Base-by-base conservation (phyloP, 2,797 vertebrate genomes). In the Hybognathus amarus region DNA sequence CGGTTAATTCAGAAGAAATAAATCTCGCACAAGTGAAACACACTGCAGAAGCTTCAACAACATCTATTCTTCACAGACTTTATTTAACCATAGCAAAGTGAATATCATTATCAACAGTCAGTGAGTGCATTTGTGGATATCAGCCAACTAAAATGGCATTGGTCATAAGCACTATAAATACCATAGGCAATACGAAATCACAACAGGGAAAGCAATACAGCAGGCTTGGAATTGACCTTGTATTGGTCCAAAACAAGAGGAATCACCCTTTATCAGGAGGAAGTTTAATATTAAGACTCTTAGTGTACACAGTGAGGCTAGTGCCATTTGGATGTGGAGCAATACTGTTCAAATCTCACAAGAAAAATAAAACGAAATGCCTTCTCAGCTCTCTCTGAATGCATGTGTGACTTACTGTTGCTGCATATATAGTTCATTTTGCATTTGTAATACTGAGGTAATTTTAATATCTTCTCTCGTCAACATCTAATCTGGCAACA, bases 51-150 rank as follows among this genome's bases (percentile, higher is more conserved):
- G 24, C 68, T 52, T 75, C n/a, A 74, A 66, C 18, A 73, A 33
- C 71, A 68, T 83, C 38, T 52, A 33, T 66, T 82, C 6, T 66
- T 82, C 6, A 33, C 24, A 7, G 30, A 85, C 67, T 82, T 85
- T 82, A 85, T 85, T 85, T 85, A 45, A 78, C 56, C 67, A 77
- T 73, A 40, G 71, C 61, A 79, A 76, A 63, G 52, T 85, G 38
- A 83, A 61, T 22, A 38, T 80, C 52, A 77, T 77, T 76, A 13
- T 52, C 61, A 82, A 69, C 75, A 81, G 75, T 82, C 73, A 78
- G 59, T 63, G 12, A 81, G 79, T 85, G 80, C 66, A 78, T 77
- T 27, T n/a, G 74, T 69, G 82, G 66, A 77, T 24, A 36, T 77
- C 74, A 77, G 64, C 73, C 64, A 69, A 67, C 61, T 56, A 78